phyloP scores from a whole-genome alignment of 2,113 vertebrate genomes.

The Myiagra hebetior region DNA sequence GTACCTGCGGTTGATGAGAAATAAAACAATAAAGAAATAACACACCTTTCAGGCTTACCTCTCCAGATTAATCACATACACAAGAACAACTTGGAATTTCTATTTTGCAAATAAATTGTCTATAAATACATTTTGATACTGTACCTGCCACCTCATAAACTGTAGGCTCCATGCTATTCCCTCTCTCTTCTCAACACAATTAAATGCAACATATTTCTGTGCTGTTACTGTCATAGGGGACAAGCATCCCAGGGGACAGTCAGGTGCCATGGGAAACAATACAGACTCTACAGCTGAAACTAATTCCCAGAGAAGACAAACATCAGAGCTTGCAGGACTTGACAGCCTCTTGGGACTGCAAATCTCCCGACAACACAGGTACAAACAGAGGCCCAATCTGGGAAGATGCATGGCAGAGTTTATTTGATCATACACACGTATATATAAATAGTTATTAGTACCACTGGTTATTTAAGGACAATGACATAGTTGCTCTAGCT shows the following conservation, averaged over 20 bases:
- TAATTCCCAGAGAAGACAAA: neutral
- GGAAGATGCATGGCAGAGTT: neutral
- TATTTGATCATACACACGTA: neutral
- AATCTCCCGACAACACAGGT: neutral
- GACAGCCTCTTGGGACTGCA: neutral
- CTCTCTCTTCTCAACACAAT: neutral
- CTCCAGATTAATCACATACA: neutral
- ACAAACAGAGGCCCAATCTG: neutral
- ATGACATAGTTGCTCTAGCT: neutral
- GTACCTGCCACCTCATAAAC: neutral
- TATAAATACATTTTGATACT: neutral
- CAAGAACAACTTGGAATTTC: neutral
- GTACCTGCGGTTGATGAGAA: neutral
- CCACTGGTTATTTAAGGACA: neutral
- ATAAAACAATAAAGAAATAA: neutral
- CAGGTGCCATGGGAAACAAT: neutral
- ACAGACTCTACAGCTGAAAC: neutral
- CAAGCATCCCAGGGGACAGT: rapidly evolving
- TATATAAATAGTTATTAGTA: neutral
- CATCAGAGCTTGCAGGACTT: rapidly evolving
- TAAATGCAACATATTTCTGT: neutral
- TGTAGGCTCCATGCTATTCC: rapidly evolving
- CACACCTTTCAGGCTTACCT: neutral
- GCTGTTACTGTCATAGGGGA: too few species aligned
- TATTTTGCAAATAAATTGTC: neutral